phyloP scores from a whole-genome alignment of 2,113 vertebrate genomes.

The Perccottus glenii region DNA sequence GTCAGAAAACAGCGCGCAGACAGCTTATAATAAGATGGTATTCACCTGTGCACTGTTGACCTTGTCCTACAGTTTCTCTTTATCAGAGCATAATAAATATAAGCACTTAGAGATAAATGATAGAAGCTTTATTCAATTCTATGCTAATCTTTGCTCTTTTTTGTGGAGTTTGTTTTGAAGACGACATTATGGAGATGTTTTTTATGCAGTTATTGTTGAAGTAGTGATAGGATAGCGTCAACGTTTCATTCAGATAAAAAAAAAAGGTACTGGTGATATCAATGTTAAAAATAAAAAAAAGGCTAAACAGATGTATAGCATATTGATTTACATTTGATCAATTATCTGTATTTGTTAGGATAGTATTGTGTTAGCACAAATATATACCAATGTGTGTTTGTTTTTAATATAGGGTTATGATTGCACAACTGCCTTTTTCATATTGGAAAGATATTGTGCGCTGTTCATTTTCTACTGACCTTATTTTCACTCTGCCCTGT shows the following conservation, averaged over 20 bases:
- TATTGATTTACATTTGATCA: too few species aligned
- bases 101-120: background rate
- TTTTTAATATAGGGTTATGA: too few species aligned
- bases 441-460: background rate
- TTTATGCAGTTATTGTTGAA: too few species aligned
- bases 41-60: constrained; percentile 3
- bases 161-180: background rate
- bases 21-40: background rate
- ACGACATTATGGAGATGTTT: background rate
- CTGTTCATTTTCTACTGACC: constrained; percentile 31
- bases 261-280: too few species aligned
- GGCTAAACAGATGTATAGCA: too few species aligned
- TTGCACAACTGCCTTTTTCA: background rate
- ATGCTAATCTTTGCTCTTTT: background rate
- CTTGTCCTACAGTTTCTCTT: background rate
- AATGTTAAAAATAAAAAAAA: too few species aligned
- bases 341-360: too few species aligned
- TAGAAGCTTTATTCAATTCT: too few species aligned
- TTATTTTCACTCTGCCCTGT: constrained; percentile 44
- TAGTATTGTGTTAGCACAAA: too few species aligned
- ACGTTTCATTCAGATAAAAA: too few species aligned
- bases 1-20: constrained; percentile 4
- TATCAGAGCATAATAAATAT: background rate
- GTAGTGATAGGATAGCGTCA: too few species aligned
- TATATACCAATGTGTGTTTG: too few species aligned